Conservation (phyloP, 2,113 vertebrate species). For the Burhinus oedicnemus region DNA sequence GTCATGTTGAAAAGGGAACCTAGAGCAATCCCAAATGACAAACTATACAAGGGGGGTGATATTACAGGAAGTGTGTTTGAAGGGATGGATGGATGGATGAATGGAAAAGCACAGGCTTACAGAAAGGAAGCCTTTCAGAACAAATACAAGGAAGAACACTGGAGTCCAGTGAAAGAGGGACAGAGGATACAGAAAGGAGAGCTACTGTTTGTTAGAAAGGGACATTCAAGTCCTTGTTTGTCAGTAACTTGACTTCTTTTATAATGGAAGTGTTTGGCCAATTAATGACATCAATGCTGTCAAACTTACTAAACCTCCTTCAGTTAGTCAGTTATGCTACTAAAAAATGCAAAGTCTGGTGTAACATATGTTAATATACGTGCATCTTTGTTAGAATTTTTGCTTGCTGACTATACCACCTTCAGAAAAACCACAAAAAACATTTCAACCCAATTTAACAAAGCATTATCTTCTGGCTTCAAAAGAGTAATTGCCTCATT, state of each 20-base stretch:
- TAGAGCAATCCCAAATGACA: not conserved
- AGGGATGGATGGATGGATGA: not conserved
- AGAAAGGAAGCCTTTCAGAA: conserved; percentile 56
- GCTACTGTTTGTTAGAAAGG: conserved; percentile 42
- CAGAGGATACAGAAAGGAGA: conserved; percentile 44
- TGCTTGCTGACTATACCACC: not conserved
- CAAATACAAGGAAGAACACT: conserved; percentile 27
- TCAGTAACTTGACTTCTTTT: not conserved
- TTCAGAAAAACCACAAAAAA: not conserved
- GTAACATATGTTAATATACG: not conserved
- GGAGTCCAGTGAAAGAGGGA: conserved; percentile 13
- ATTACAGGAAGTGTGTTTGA: not conserved
- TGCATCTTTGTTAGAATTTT: not conserved
- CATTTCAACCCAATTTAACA: not conserved
- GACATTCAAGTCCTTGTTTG: conserved; percentile 37
- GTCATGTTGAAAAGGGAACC: not conserved
- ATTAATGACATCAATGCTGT: not conserved
- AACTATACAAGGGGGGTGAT: not conserved
- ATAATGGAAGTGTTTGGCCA: not conserved
- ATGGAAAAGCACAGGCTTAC: conserved; percentile 5
- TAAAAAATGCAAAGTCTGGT: not conserved
- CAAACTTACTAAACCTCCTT: not conserved
- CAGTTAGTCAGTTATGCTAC: not conserved
- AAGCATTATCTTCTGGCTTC: not conserved
- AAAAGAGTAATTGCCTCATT: not conserved